Conservation (phyloP, 2,888 invertebrate genomes). For the Sicus ferrugineus region DNA sequence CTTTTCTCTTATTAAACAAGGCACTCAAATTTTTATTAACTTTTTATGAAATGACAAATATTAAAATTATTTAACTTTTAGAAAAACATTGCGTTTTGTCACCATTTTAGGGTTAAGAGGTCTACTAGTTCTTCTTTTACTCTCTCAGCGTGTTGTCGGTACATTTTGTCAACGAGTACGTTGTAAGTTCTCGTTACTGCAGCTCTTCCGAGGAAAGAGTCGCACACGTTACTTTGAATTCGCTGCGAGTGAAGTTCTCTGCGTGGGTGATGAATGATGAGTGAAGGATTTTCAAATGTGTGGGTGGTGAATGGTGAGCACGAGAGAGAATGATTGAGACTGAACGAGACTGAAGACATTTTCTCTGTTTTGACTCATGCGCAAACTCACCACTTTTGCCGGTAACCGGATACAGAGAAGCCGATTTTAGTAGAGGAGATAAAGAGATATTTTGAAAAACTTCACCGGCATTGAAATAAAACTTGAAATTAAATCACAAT, state of each 20-base stretch:
- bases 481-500: neutral
- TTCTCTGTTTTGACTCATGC: slow-evolving; percentile 36
- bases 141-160: neutral
- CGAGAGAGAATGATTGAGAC: slow-evolving; percentile 35
- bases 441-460: slow-evolving; percentile 32
- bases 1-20: no score
- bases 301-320: neutral
- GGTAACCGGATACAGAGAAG: no score
- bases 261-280: neutral
- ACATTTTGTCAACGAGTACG: neutral
- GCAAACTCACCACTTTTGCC: slow-evolving; percentile 56
- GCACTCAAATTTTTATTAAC: no score
- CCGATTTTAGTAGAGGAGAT: no score
- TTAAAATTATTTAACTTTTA: no score
- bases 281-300: neutral
- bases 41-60: no score
- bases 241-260: slow-evolving; percentile 1
- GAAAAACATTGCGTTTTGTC: no score
- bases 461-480: no score
- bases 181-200: slow-evolving; percentile 43
- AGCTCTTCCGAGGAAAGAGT: slow-evolving; percentile 28
- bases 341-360: slow-evolving; percentile 39
- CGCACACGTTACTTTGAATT: slow-evolving; percentile 46
- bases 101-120: no score
- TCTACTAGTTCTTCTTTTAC: no score